Evolutionary conservation across 2,113 vertebrate species (phyloP).

Genomic region (Cavia aperea): DNA sequence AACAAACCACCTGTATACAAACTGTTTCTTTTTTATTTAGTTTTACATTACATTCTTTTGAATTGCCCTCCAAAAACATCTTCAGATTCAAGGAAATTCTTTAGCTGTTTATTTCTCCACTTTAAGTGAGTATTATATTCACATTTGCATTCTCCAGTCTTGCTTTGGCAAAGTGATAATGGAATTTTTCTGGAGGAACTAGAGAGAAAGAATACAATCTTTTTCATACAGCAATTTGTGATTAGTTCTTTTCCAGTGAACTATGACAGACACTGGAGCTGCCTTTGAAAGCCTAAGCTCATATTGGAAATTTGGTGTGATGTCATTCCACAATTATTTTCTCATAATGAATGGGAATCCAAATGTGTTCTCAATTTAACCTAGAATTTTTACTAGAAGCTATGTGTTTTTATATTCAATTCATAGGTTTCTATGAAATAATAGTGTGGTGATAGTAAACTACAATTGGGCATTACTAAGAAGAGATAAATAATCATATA

Average conservation of each 20-base stretch:
- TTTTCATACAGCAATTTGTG: background rate
- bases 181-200: conserved; percentile 14
- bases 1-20: background rate
- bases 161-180: conserved; percentile 9
- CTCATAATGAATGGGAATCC: background rate
- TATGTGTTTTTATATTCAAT: background rate
- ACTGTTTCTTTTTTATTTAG: background rate
- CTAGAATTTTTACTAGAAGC: background rate
- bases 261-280: background rate
- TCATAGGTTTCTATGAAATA: background rate
- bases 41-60: background rate
- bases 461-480: background rate
- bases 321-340: background rate
- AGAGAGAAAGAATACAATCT: background rate
- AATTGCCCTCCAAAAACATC: background rate
- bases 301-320: background rate
- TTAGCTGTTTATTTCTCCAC: background rate
- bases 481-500: background rate
- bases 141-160: conserved; percentile 13
- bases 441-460: background rate
- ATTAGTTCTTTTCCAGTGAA: background rate
- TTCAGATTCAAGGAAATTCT: background rate
- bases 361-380: background rate
- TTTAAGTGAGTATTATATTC: background rate
- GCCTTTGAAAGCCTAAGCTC: background rate